These are phyloP conservation scores for Chironomus tentans DNA, from an alignment of 2,888 invertebrate genomes.

Conservation along the genomic window DNA sequence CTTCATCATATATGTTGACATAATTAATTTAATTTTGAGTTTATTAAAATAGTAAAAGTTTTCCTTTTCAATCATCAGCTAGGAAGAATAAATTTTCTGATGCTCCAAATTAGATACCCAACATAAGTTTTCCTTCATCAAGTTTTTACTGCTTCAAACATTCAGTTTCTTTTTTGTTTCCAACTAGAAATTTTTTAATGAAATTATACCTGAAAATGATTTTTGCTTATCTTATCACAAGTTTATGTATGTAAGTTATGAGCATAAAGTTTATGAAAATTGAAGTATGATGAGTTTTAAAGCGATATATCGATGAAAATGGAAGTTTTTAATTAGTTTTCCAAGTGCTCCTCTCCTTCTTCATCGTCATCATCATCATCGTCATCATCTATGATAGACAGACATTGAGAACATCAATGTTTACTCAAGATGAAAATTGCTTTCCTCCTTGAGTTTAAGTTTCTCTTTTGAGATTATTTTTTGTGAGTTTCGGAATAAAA, in stretches of 20 bases:
- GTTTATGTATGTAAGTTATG: not conserved
- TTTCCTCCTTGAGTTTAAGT: not conserved
- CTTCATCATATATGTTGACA: too few relatives aligned
- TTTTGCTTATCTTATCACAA: not conserved
- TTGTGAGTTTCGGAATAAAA: too few relatives aligned
- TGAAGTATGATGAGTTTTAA: constrained; percentile 1
- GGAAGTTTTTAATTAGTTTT: constrained; percentile 7
- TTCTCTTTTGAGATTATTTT: not conserved
- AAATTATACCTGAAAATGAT: constrained; percentile 18
- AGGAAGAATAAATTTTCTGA: too few relatives aligned
- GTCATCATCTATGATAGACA: not conserved
- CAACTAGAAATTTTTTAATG: not conserved
- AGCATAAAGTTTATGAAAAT: not conserved
- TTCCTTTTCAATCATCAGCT: too few relatives aligned
- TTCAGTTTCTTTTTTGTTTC: not conserved
- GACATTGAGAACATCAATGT: not conserved
- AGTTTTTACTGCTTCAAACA: not conserved
- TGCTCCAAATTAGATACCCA: too few relatives aligned
- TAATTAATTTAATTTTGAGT: too few relatives aligned
- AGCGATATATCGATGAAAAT: not conserved
- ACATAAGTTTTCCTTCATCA: too few relatives aligned
- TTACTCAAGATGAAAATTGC: not conserved
- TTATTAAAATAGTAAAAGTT: too few relatives aligned
- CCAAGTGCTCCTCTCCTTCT: not conserved
- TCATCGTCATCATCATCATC: not conserved